Evolutionary conservation across 2,113 vertebrate genomes (phyloP), one percentile per base, ranked within the genome.

Genomic region (Aegithalos caudatus): DNA sequence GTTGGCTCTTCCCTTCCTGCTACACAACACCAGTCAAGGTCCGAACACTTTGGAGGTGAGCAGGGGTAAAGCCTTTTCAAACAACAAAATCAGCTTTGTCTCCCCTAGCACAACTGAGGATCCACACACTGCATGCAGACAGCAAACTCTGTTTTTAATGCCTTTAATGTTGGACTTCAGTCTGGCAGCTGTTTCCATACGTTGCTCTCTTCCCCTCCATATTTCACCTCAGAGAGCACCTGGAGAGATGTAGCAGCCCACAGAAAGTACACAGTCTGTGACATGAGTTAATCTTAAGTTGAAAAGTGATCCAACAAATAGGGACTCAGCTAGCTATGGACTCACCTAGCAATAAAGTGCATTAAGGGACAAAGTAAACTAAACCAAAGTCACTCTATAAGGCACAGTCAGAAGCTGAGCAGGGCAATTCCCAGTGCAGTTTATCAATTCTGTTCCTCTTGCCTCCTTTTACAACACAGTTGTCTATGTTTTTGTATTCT

Each of bases 51-150:
- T 31, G 42, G 50, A 90, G n/a, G 19, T 45, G 62, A 79, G 57
- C 70, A 93, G 66, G 38, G 79, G 38, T 27, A 87, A 88, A 74
- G 40, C 28, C 31, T 88, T 92, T 72, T 48, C 61, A 80, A 38
- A 65, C 38, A 53, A 35, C 5, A 11, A 51, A 53, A 50, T 54
- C 70, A 67, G 40, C 48, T 89, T 74, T 89, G 51, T 54, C 19
- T 90, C 48, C n/a, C 35, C 31, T 38, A 14, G 29, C 3, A 1
- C 20, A 9, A 12, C 47, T 58, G 47, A 60, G 44, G 13, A 38
- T 24, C 40, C 27, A 9, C 44, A 37, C 0, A 0, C 51, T 57
- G 33, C 4, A 3, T 27, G 51, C 69, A 54, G 35, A 20, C 51
- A 89, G 51, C 35, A 71, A 66, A 8, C 54, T 35, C 7, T 5